Base-by-base conservation (phyloP, 2,888 invertebrate species). In the Meteorus colon region DNA sequence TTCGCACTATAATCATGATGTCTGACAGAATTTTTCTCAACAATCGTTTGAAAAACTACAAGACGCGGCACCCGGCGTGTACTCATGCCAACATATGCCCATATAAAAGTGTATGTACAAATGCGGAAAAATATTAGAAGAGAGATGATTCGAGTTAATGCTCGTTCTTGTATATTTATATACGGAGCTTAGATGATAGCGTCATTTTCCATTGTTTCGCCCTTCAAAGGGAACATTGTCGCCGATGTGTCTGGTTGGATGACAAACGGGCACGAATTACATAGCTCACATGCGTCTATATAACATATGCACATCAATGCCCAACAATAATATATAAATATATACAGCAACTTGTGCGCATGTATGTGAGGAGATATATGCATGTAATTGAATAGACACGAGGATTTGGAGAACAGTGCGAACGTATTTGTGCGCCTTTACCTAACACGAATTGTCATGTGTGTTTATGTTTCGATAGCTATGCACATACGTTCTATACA, bases 381-480 rank as follows among this genome's bases (percentile, higher is more conserved):
- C 48, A 29, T 48, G 24, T 24, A 67, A 24, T 27, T 67, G 27
- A 5, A 68, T 51, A 27, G 45, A 16, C 3, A 16, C 14, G 12
- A 29, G 27, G 59, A 45, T 14, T 14, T 10, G 24, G 48, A 31
- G 68, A 68, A 68, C n/a, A 68, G 45, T 41, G 41, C 41, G 19
- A 41, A 55, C 5, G 55, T n/a, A 19, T 19, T 55, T 4, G 55
- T 19, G 55, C 10, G 55, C 19, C n/a, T 24, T 55, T 37, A 72
- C 71, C 71, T 73, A 76, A 67, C 71, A 70, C 78, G 51, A 60
- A 45, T 70, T 60, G n/a, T n/a, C 59, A 55, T 48, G 51, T 78
- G 71, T 76, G 76, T 72, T 76, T 76, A 79, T 79, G 77, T 77
- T 77, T 76, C 59, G 66, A 51, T 29, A 34, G 65, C 76, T 74